These are phyloP conservation scores for Corythaixoides concolor DNA, from an alignment of 2,113 vertebrate genomes.

Conservation along the genomic window DNA sequence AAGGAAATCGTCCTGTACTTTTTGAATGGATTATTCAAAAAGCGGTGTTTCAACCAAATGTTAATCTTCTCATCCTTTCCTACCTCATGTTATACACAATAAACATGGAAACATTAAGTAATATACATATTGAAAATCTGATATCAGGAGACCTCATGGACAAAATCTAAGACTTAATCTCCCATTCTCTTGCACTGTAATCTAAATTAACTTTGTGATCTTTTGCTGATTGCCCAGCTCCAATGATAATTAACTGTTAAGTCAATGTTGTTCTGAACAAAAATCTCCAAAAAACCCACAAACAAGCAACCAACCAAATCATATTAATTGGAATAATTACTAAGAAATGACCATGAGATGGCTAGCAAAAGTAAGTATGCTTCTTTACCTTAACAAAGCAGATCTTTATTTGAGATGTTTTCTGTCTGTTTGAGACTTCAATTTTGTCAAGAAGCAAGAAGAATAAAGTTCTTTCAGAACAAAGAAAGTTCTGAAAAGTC, in stretches of 20 bases:
- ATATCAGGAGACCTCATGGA: neutral
- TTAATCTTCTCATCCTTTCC: neutral
- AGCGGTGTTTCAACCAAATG: accelerated
- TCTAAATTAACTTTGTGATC: neutral
- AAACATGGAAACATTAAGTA: neutral
- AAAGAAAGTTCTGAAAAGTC: neutral
- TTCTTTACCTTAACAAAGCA: neutral
- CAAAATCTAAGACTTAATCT: neutral
- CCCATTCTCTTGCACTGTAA: neutral
- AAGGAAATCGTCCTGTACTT: neutral
- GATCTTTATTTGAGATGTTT: neutral
- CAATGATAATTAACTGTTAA: neutral
- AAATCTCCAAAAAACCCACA: neutral
- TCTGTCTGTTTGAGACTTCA: neutral
- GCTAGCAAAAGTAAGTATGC: neutral
- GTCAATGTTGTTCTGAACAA: neutral
- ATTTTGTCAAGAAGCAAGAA: neutral
- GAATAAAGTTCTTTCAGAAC: too few relatives aligned
- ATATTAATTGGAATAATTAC: neutral
- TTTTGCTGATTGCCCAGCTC: neutral
- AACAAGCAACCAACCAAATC: accelerated
- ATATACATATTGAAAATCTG: neutral
- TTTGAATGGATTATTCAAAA: neutral
- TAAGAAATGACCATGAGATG: neutral
- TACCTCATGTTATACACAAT: neutral